Conservation (phyloP, 2,888 invertebrate genomes). For the Chymomyza fuscimana region DNA sequence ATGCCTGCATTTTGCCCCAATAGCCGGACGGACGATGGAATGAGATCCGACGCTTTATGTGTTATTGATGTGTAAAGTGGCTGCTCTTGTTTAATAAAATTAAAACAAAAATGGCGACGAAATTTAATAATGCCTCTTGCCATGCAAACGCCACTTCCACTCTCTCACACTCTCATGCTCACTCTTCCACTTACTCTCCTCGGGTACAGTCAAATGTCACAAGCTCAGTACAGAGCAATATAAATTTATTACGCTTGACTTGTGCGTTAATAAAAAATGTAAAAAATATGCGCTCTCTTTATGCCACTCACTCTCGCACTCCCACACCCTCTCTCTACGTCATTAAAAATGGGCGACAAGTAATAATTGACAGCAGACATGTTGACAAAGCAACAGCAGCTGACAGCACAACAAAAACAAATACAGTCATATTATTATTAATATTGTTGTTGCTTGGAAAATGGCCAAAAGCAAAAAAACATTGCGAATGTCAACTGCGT, state of each 20-base stretch:
- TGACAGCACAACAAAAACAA: neutral
- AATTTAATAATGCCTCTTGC: conserved; percentile 46
- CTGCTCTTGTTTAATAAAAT: conserved; percentile 70
- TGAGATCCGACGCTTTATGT: conserved; percentile 17
- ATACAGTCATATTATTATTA: neutral
- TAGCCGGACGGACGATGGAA: conserved; percentile 15
- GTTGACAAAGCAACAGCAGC: conserved; percentile 11
- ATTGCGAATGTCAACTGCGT: neutral
- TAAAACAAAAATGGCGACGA: conserved; percentile 56
- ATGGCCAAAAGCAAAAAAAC: neutral
- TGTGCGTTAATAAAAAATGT: neutral
- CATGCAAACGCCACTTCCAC: neutral
- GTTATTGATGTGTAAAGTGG: conserved; percentile 73
- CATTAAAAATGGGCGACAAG: neutral
- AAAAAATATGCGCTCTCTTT: neutral
- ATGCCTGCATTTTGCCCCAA: conserved; percentile 13
- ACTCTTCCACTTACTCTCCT: neutral
- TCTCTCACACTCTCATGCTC: too few species aligned
- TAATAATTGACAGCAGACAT: conserved; percentile 4
- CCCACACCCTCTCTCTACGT: neutral
- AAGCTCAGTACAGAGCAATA: neutral
- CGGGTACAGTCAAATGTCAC: conserved; percentile 3
- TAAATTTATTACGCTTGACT: conserved; percentile 8
- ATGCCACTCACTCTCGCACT: neutral
- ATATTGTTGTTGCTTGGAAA: neutral